Evolutionary conservation across 2,797 vertebrate genomes (phyloP).

Genomic region (Phylloscopus collybita): DNA sequence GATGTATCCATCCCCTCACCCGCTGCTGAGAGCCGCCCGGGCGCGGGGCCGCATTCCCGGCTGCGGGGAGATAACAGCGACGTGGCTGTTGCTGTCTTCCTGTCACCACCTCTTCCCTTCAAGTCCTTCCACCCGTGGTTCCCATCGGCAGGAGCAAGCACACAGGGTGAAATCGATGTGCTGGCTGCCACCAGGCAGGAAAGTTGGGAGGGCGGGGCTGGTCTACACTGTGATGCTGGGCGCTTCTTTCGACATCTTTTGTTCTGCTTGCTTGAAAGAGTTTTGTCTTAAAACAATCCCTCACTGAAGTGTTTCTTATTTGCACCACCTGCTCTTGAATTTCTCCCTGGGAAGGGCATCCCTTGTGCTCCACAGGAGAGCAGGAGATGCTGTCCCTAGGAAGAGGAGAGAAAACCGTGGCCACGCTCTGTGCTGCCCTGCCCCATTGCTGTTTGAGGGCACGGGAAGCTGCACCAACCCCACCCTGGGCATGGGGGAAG

Average conservation of each 20-base stretch:
- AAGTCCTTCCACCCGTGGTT: not conserved
- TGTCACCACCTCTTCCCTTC: constrained; percentile 28
- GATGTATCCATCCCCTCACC: constrained; percentile 18
- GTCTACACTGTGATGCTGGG: constrained; percentile 54
- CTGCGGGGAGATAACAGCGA: not conserved
- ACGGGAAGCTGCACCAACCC: accelerated
- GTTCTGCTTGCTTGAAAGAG: constrained; percentile 43
- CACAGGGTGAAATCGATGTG: not conserved
- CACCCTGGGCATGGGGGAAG: accelerated
- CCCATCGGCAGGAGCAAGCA: not conserved
- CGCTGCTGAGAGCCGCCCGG: not conserved
- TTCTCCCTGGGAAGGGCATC: not conserved
- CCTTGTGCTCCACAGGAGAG: not conserved
- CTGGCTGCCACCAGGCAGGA: not conserved
- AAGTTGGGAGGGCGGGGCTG: not conserved
- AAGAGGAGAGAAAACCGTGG: not conserved
- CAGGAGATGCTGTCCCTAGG: not conserved
- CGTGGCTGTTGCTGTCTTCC: constrained; percentile 28
- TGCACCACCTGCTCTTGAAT: not conserved
- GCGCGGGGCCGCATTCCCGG: not conserved
- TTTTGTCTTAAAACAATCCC: constrained; percentile 34
- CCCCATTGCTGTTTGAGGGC: not conserved
- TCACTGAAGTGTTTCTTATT: constrained; percentile 55
- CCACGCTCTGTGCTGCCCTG: not conserved
- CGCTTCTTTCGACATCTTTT: not conserved